These are phyloP conservation scores for Anguilla pacifica DNA, from an alignment of 2,797 vertebrate genomes.

Conservation along the genomic window DNA sequence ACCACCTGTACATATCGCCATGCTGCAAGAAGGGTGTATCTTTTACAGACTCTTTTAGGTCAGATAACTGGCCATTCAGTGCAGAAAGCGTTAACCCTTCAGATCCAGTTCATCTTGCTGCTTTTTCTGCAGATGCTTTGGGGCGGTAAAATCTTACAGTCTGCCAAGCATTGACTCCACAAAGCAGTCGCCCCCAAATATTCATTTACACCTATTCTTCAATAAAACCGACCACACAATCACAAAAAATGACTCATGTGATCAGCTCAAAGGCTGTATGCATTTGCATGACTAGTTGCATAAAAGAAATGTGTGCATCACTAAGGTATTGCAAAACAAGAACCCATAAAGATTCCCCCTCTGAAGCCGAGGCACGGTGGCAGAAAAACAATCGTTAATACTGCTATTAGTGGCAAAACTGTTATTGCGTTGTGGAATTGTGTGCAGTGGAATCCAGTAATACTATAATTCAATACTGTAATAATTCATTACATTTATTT, in stretches of 20 bases:
- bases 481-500: neutral
- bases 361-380: slow-evolving; percentile 32
- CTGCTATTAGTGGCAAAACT: neutral
- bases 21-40: neutral
- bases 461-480: neutral
- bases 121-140: neutral
- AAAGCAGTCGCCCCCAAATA: neutral
- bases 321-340: neutral
- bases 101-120: neutral
- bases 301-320: neutral
- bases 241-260: neutral
- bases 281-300: neutral
- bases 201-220: neutral
- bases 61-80: neutral
- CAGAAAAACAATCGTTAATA: slow-evolving; percentile 22
- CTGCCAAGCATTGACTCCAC: neutral
- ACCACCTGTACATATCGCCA: neutral
- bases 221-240: neutral
- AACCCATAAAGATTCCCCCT: neutral
- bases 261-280: neutral
- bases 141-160: neutral
- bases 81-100: neutral
- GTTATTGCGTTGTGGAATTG: neutral
- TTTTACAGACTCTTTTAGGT: neutral
- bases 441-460: neutral